These are phyloP conservation scores for Acrocephalus kingi DNA, from an alignment of 2,113 vertebrate genomes.

Conservation along the genomic window DNA sequence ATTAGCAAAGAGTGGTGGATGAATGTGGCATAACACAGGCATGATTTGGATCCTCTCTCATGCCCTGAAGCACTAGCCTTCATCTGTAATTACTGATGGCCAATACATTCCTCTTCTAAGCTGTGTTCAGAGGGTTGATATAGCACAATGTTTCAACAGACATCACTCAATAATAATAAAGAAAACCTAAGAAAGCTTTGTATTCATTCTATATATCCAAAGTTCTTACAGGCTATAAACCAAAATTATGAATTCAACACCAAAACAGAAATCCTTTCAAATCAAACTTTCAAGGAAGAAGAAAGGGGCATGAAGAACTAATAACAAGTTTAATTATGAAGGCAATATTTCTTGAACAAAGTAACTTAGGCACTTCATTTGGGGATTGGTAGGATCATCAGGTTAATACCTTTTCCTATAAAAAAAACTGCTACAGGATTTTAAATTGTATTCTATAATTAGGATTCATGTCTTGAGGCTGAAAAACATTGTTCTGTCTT, in stretches of 20 bases:
- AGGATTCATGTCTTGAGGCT: not conserved
- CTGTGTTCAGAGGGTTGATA: not conserved
- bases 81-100: not conserved
- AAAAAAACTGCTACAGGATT: not conserved
- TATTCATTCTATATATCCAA: not conserved
- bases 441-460: not conserved
- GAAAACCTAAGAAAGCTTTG: not conserved
- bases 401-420: not conserved
- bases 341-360: not conserved
- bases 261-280: not conserved
- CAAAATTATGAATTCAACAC: not conserved
- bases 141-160: not conserved
- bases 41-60: not conserved
- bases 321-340: not conserved
- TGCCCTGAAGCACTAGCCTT: not conserved
- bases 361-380: not conserved
- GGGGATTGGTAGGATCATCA: not conserved
- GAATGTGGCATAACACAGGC: rapidly evolving
- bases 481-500: not conserved
- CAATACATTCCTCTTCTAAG: not conserved
- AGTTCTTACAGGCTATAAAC: not conserved
- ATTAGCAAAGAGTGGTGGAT: not conserved
- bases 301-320: not conserved
- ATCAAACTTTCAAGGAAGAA: not conserved
- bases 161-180: not conserved